A percentile compares a stretch with the other conserved stretches of the same genome.
These are phyloP conservation scores for Odontamblyopus lacepedii DNA, from an alignment of 2,797 vertebrate species.

Conservation along the genomic window DNA sequence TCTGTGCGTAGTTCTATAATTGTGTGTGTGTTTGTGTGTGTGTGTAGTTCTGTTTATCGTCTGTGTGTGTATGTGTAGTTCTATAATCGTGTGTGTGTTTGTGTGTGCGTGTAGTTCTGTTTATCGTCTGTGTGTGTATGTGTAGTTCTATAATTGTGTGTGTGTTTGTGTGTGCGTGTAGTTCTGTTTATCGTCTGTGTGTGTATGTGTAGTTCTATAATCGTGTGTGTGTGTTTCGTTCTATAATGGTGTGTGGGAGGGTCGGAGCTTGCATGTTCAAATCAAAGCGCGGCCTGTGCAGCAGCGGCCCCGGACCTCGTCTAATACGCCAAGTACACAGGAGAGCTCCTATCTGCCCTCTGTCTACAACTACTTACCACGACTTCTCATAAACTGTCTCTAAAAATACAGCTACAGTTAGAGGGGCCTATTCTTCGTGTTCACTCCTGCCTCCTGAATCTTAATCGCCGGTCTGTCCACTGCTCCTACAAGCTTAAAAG, in stretches of 20 bases:
- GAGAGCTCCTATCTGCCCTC: constrained; percentile 36
- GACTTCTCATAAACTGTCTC: constrained; percentile 9
- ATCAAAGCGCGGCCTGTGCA: constrained; percentile 35
- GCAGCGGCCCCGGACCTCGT: constrained; percentile 35
- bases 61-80: constrained; percentile 7
- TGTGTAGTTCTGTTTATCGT: neutral
- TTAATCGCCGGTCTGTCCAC: too few species aligned
- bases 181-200: constrained; percentile 2
- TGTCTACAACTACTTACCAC: constrained; percentile 19
- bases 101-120: constrained; percentile 1
- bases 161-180: constrained; percentile 15
- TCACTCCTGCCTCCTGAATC: neutral
- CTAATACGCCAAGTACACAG: constrained; percentile 57
- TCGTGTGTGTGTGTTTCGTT: constrained; percentile 1
- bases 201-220: neutral
- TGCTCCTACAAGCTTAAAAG: neutral
- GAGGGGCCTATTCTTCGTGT: neutral
- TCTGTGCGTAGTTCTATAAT: too few species aligned
- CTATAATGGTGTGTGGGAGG: constrained; percentile 39
- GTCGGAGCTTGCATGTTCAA: constrained; percentile 35
- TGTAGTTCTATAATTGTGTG: too few species aligned
- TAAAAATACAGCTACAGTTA: constrained; percentile 5
- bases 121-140: constrained; percentile 10
- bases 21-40: constrained; percentile 11
- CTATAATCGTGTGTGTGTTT: neutral